A percentile compares a stretch with the other conserved stretches of the same genome.
These are phyloP conservation scores for Nothoprocta pentlandii DNA, from an alignment of 2,113 vertebrate species.

Conservation along the genomic window DNA sequence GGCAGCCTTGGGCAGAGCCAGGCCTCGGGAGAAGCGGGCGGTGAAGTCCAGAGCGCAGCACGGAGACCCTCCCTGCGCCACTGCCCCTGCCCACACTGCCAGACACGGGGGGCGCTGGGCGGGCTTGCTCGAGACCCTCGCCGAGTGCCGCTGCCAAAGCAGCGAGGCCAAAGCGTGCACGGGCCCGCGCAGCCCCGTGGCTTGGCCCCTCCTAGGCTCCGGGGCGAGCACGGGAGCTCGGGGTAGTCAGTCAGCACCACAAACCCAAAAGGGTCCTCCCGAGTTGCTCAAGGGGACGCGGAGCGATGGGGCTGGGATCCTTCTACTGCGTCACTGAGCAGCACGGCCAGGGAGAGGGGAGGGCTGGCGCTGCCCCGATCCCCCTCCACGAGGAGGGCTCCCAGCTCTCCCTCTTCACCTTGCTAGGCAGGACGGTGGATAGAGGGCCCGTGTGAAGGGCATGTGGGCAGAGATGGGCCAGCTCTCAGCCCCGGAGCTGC, in stretches of 20 bases:
- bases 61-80: background rate
- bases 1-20: background rate
- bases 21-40: background rate
- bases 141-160: slow-evolving; percentile 30
- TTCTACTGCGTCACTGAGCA: background rate
- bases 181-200: slow-evolving; percentile 38
- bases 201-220: slow-evolving; percentile 49
- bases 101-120: background rate
- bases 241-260: background rate
- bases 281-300: background rate
- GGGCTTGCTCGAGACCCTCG: background rate
- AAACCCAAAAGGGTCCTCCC: background rate
- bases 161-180: slow-evolving; percentile 48
- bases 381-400: background rate
- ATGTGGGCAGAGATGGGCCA: background rate
- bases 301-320: background rate
- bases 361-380: background rate
- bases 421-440: background rate
- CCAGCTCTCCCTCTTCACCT: background rate
- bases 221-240: background rate
- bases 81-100: background rate
- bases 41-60: background rate
- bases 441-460: rapidly evolving
- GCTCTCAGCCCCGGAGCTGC: background rate
- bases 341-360: background rate